A percentile compares a stretch with the other conserved stretches of the same genome.
Evolutionary conservation across 2,888 invertebrate species (phyloP).

Genomic region (Noctua janthina): DNA sequence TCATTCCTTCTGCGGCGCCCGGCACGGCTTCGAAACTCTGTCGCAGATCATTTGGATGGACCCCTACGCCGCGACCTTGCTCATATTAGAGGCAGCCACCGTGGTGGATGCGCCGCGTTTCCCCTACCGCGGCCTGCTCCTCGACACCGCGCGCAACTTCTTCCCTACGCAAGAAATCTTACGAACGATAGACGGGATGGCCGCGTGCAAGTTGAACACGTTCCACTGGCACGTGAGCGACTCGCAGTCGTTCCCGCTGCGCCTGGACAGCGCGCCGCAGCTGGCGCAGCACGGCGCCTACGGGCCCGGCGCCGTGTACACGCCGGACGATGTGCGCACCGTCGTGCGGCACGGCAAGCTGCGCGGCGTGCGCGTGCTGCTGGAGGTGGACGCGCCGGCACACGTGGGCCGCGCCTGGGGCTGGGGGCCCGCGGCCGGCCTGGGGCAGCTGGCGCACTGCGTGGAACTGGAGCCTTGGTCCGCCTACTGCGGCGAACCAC

Average conservation of each 20-base stretch:
- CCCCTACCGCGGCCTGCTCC: slow-evolving; percentile 95
- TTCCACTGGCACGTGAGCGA: slow-evolving; percentile 98
- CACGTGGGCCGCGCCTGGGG: slow-evolving; percentile 97
- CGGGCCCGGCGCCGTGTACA: slow-evolving; percentile 94
- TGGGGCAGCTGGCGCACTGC: slow-evolving; percentile 95
- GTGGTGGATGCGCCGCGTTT: slow-evolving; percentile 94
- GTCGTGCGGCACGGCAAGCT: slow-evolving; percentile 94
- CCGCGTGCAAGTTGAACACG: slow-evolving; percentile 96
- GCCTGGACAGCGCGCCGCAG: slow-evolving; percentile 93
- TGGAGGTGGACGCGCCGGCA: slow-evolving; percentile 97
- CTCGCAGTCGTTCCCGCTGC: slow-evolving; percentile 97
- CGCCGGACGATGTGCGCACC: slow-evolving; percentile 92
- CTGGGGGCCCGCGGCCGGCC: slow-evolving; percentile 94
- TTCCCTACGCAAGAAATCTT: slow-evolving; percentile 93
- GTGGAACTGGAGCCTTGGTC: slow-evolving; percentile 95
- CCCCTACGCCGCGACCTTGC: slow-evolving; percentile 91
- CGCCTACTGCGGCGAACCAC: slow-evolving; percentile 95
- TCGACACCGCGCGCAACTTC: slow-evolving; percentile 98
- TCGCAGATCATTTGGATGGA: slow-evolving; percentile 96
- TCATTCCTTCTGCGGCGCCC: slow-evolving; percentile 93
- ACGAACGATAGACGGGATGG: slow-evolving; percentile 96
- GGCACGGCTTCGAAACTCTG: slow-evolving; percentile 94
- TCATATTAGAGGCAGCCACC: slow-evolving; percentile 92
- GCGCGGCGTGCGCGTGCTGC: slow-evolving; percentile 96
- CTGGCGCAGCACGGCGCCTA: slow-evolving; percentile 96